A percentile compares a stretch with the other conserved stretches of the same genome.
Evolutionary conservation across 2,888 invertebrate species (phyloP).

Genomic region (Erpobdella octoculata): DNA sequence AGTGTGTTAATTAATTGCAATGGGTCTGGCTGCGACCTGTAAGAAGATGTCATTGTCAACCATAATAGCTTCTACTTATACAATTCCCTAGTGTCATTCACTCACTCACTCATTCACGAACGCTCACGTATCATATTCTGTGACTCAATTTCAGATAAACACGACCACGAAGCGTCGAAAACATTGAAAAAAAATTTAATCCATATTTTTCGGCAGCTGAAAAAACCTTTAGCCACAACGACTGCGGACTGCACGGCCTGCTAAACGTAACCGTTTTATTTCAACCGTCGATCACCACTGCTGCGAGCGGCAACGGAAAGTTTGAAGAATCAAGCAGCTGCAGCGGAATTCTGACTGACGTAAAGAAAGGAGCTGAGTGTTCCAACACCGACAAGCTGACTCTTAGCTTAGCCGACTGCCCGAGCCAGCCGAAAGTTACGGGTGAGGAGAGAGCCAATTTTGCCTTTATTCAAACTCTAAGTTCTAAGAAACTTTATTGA

Average conservation of each 20-base stretch:
- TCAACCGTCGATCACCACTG: background rate
- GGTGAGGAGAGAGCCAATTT: no score
- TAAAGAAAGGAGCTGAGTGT: background rate
- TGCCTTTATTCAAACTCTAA: no score
- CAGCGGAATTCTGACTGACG: background rate
- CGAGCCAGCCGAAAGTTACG: no score
- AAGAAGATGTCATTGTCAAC: background rate
- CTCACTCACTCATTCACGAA: no score
- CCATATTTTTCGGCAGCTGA: background rate
- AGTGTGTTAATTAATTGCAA: no score
- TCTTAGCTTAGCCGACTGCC: background rate
- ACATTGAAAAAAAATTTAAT: no score
- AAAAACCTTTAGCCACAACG: background rate
- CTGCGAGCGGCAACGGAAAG: background rate
- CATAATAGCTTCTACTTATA: no score
- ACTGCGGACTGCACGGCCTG: background rate
- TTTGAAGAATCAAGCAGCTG: background rate
- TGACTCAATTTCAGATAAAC: no score
- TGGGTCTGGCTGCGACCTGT: background rate
- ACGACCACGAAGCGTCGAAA: no score
- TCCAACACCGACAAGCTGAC: background rate
- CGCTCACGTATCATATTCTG: no score
- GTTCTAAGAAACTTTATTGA: background rate
- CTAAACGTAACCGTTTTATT: background rate
- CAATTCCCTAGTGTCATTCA: no score